These are phyloP conservation scores for Conops quadrifasciatus DNA, from an alignment of 2,888 invertebrate species.

Conservation along the genomic window DNA sequence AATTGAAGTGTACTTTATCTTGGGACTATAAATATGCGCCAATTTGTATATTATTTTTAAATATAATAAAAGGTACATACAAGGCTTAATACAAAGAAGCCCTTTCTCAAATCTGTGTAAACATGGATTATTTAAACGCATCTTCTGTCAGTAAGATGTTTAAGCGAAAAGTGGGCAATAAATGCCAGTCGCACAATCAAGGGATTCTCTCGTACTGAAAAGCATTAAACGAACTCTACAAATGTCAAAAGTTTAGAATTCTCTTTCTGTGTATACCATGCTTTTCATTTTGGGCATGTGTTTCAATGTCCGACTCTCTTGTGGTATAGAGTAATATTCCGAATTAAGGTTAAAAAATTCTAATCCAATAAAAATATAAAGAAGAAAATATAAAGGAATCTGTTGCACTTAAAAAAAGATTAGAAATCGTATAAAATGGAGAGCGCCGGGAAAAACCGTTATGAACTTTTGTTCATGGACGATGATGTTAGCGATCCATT, in stretches of 20 bases:
- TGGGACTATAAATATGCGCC: too few species aligned
- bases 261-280: slow-evolving; percentile 58
- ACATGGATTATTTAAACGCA: too few species aligned
- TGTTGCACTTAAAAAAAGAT: slow-evolving; percentile 22
- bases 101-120: too few species aligned
- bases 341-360: slow-evolving; percentile 59
- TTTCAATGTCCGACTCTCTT: slow-evolving; percentile 46
- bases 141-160: too few species aligned
- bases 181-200: too few species aligned
- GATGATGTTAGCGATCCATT: slow-evolving; percentile 65
- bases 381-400: slow-evolving; percentile 31
- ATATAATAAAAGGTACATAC: too few species aligned
- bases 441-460: slow-evolving; percentile 65
- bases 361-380: slow-evolving; percentile 37
- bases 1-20: too few species aligned
- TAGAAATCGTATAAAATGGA: slow-evolving; percentile 56
- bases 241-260: slow-evolving; percentile 37
- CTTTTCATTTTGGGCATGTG: slow-evolving; percentile 51
- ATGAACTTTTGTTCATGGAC: slow-evolving; percentile 66
- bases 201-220: neutral
- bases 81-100: too few species aligned
- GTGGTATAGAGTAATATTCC: slow-evolving; percentile 51
- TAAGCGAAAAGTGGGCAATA: too few species aligned
- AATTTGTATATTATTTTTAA: too few species aligned
- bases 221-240: slow-evolving; percentile 36